These are phyloP conservation scores for Microtus pennsylvanicus DNA, from an alignment of 2,113 vertebrate genomes.

Conservation along the genomic window DNA sequence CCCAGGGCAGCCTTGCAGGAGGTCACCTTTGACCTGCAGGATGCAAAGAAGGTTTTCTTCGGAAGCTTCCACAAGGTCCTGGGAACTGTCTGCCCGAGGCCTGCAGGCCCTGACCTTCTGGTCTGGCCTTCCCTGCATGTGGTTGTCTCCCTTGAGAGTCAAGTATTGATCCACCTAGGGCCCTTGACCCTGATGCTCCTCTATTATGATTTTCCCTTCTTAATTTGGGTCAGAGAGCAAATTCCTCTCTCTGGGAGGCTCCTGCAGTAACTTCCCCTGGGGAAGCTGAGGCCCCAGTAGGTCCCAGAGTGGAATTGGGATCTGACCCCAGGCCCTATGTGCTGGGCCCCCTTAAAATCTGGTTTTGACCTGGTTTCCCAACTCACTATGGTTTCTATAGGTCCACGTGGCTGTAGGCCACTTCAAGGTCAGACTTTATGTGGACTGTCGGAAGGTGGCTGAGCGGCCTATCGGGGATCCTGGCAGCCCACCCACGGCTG, in stretches of 20 bases:
- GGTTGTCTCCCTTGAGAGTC: background rate
- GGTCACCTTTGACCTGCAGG: slow-evolving; percentile 92
- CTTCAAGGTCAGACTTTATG: slow-evolving; percentile 90
- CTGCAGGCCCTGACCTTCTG: background rate
- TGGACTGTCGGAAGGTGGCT: slow-evolving; percentile 93
- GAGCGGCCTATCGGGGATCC: slow-evolving; percentile 89
- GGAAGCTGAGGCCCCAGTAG: background rate
- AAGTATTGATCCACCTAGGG: fast-evolving
- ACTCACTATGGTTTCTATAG: slow-evolving; percentile 81
- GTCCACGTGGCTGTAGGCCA: slow-evolving; percentile 93
- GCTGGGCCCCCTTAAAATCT: background rate
- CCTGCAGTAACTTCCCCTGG: background rate
- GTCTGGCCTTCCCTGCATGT: fast-evolving
- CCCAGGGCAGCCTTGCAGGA: slow-evolving; percentile 92
- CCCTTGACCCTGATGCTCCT: background rate
- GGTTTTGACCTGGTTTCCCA: background rate
- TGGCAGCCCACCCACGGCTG: slow-evolving; percentile 87
- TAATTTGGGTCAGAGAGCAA: background rate
- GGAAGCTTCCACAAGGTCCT: slow-evolving; percentile 97
- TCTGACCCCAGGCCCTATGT: background rate
- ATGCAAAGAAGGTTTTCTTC: slow-evolving; percentile 95
- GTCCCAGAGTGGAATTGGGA: background rate
- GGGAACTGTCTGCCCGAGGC: background rate
- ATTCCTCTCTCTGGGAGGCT: background rate
- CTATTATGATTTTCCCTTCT: background rate